Evolutionary conservation across 2,113 vertebrate genomes (phyloP).

Genomic region (Climacteris rufus): DNA sequence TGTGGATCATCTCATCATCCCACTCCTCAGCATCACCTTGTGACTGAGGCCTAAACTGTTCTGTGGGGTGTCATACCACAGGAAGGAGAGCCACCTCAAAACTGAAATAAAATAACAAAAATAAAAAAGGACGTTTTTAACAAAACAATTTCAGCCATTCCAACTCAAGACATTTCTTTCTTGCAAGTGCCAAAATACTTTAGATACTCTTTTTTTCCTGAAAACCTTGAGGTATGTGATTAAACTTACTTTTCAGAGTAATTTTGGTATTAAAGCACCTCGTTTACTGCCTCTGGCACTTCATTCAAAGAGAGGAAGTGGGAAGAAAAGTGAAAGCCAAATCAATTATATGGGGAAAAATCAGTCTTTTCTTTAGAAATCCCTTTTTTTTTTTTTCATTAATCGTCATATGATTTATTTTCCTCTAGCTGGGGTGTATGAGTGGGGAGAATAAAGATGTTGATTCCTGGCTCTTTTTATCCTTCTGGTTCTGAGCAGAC

Average conservation of each 20-base stretch:
- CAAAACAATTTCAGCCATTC: background rate
- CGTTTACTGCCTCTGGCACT: background rate
- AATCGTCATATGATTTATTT: background rate
- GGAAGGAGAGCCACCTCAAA: background rate
- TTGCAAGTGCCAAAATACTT: background rate
- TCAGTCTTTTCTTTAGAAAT: background rate
- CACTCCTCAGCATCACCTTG: background rate
- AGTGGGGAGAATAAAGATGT: background rate
- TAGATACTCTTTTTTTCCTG: background rate
- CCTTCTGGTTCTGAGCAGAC: background rate
- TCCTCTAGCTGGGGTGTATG: background rate
- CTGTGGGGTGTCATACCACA: background rate
- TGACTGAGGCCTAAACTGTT: background rate
- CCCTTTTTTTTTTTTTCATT: background rate
- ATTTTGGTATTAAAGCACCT: conserved; percentile 9
- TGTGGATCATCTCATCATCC: background rate
- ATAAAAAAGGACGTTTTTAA: background rate
- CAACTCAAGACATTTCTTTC: background rate
- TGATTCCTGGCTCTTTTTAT: background rate
- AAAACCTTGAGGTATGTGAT: background rate
- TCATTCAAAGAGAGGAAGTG: background rate
- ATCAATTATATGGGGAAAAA: background rate
- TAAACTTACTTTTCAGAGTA: background rate
- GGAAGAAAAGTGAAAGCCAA: background rate
- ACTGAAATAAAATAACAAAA: background rate